Base-by-base conservation (phyloP, 2,888 invertebrate species). In the Spatulosminthurus flaviceps region DNA sequence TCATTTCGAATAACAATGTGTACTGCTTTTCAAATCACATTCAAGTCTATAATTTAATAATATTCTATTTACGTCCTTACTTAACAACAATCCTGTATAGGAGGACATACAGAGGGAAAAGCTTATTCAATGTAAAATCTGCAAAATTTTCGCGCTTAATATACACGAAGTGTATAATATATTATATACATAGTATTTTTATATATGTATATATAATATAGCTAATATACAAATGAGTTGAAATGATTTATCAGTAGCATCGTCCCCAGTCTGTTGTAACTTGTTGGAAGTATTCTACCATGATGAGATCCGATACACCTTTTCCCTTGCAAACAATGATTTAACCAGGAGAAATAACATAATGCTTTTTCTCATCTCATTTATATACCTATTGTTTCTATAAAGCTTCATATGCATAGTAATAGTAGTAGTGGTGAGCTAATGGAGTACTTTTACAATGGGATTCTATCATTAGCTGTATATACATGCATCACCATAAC, bases 401-500 rank as follows among this genome's bases (percentile, higher is more conserved):
- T 34, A 34, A 34, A 34, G 4, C 4, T 34, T 9, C 9, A 34
- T 34, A 9, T n/a, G 22, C 22, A 60, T 60, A 64, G 26, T 11
- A 13, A 64, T 26, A 21, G 22, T 19, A 60, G 60, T 4, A 7
- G 22, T 22, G 22, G 60, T 19, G 60, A 7, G 16, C 21, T 22
- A 64, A 22, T 26, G 22, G 26, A n/a, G 13, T 13, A 22, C 21
- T 24, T 21, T 26, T 24, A 64, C 64, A 64, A 64, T 21, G 64
- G 22, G 64, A 9, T 13, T 60, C 16, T 60, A 60, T 60, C 60
- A 60, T 34, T 34, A 34, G 34, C 26, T 64, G 22, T 4, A 5
- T 26, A 22, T 64, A n/a, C 51, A 26, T 51, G 51, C 72, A 51
- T 60, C 61, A 29, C 60, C 28, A 73, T 73, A 73, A 73, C 75